Evolutionary conservation across 2,797 vertebrate species (phyloP).

Genomic region (Hafferia zeledoni): DNA sequence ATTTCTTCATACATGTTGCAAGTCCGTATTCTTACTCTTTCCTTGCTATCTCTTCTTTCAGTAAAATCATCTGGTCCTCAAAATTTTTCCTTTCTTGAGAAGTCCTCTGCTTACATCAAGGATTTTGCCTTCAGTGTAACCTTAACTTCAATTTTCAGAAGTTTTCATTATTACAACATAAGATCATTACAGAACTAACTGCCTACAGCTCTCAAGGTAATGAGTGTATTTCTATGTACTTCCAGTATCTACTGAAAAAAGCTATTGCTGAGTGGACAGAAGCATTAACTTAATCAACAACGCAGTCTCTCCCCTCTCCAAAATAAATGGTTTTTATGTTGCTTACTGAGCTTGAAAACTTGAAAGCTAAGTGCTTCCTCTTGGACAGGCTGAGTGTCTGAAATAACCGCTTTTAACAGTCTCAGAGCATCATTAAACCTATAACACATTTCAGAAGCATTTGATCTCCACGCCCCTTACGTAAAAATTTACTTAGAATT

Average conservation of each 20-base stretch:
- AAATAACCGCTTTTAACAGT: slow-evolving; percentile 52
- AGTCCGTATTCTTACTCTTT: background rate
- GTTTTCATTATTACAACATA: background rate
- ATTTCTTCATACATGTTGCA: background rate
- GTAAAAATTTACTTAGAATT: slow-evolving; percentile 18
- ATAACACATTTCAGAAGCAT: background rate
- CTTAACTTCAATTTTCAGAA: background rate
- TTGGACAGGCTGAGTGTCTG: background rate
- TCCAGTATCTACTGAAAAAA: background rate
- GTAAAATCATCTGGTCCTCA: background rate
- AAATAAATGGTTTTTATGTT: slow-evolving; percentile 44
- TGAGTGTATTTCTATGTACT: background rate
- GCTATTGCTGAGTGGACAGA: slow-evolving; percentile 33
- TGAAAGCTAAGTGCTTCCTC: slow-evolving; percentile 60
- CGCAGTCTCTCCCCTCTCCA: background rate
- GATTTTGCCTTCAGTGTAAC: background rate
- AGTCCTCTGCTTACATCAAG: background rate
- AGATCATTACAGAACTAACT: background rate
- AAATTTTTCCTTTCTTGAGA: background rate
- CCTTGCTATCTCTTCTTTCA: background rate
- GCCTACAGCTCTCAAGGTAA: background rate
- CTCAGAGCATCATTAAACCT: slow-evolving; percentile 33
- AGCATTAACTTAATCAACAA: slow-evolving; percentile 24
- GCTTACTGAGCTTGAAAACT: slow-evolving; percentile 47
- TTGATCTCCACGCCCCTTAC: background rate